Evolutionary conservation across 2,113 vertebrate species (phyloP), one percentile per base, ranked within the genome.

Genomic region (Gnathonemus echidnorhynchus): DNA sequence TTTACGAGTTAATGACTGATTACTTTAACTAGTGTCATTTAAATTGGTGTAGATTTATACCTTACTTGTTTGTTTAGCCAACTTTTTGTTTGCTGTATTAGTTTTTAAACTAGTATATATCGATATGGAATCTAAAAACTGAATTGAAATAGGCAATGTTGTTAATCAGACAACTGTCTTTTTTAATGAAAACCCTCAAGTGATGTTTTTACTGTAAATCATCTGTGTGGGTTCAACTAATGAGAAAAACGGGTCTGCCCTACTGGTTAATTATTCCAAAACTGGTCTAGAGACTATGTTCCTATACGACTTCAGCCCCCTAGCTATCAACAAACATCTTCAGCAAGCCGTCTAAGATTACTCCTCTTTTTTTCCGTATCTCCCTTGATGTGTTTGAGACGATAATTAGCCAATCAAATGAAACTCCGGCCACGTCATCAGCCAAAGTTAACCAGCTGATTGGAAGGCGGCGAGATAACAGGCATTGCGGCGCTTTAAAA

Each of bases 261-360:
- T 93, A 94, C 95, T 95, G 96, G 74, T 96, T 96, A 96, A 97
- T 96, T 96, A 95, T 95, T 92, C 93, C 94, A 94, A 95, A 95
- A 96, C 96, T 96, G 96, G 94, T 94, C 94, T 92, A 95, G 58
- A 58, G 88, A 52, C 94, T 95, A 95, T 94, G 95, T 93, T 92
- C 92, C 90, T 90, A 86, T 90, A 92, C 92, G 93, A 92, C 91
- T 91, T 90, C 89, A 91, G 89, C 93, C 93, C 92, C 77, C 89
- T 92, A 92, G 92, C 92, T 93, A 94, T 96, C 95, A 95, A 96
- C 95, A 88, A 95, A 91, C 93, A 90, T 89, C 90, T 95, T 3
- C 95, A 89, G 94, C 96, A 96, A 93, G 96, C 94, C 95, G 95
- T 95, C 95, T 94, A 93, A 95, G 95, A 96, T 96, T 95, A 95